Evolutionary conservation across 1,140 invertebrate species (phyloP).

Genomic region (Ostrea edulis): DNA sequence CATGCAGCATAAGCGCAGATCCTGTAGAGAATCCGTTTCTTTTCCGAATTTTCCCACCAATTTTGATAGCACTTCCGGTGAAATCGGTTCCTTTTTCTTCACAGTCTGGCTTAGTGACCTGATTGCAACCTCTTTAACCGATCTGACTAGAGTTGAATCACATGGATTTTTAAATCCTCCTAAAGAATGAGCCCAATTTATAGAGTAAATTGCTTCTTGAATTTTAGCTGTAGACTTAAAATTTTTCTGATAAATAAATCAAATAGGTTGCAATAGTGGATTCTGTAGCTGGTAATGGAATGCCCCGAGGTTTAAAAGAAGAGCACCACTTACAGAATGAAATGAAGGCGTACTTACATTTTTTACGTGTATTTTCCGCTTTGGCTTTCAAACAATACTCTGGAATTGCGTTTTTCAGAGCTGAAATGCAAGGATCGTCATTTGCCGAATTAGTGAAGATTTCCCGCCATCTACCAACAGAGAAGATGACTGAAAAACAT

Average conservation of each 20-base stretch:
- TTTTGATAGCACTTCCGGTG: constrained; percentile 32
- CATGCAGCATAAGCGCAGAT: constrained; percentile 42
- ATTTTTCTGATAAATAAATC: neutral
- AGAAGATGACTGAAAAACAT: no score
- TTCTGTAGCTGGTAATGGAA: constrained; percentile 38
- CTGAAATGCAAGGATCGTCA: constrained; percentile 13
- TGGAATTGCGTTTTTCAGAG: neutral
- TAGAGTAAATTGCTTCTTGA: constrained; percentile 16
- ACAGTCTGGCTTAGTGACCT: no score
- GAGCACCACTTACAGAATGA: neutral
- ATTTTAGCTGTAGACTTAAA: constrained; percentile 20
- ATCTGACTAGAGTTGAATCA: neutral
- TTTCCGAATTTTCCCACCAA: constrained; percentile 35
- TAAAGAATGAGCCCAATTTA: constrained; percentile 23
- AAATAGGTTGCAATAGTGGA: neutral
- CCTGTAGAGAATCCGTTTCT: constrained; percentile 15
- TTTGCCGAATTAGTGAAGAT: neutral
- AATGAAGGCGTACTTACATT: constrained; percentile 34
- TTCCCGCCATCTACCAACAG: neutral
- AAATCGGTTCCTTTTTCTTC: constrained; percentile 16
- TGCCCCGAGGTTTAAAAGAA: neutral
- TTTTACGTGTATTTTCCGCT: constrained; percentile 28
- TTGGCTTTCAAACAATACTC: neutral
- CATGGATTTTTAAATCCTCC: constrained; percentile 25
- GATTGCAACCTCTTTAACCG: neutral